Evolutionary conservation across 2,888 invertebrate genomes (phyloP).

Genomic region (Tinea semifulvella): DNA sequence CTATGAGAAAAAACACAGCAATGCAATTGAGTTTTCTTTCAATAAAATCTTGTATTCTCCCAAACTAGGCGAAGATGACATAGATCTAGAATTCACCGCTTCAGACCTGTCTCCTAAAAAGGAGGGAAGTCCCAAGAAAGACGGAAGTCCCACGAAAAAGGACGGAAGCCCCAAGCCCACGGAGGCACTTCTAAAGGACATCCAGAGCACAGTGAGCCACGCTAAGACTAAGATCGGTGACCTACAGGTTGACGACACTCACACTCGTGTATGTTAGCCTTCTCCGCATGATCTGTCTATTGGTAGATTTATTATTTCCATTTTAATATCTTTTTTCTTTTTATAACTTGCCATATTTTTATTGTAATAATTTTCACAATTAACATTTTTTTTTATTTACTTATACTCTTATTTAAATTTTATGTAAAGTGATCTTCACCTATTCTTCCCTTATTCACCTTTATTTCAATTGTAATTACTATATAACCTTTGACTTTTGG

Average conservation of each 20-base stretch:
- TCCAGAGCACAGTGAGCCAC: slow-evolving; percentile 66
- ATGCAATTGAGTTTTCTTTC: too few species aligned
- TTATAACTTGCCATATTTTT: too few species aligned
- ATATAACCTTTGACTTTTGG: too few species aligned
- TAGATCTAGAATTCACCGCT: slow-evolving; percentile 43
- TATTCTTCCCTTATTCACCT: too few species aligned
- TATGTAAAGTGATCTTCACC: too few species aligned
- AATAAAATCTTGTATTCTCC: too few species aligned
- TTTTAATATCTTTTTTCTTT: slow-evolving; percentile 15
- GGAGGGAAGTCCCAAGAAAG: slow-evolving; percentile 23
- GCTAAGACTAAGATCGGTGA: slow-evolving; percentile 71
- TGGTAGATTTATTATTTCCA: slow-evolving; percentile 23
- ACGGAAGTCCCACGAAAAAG: slow-evolving; percentile 24
- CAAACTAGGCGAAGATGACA: slow-evolving; percentile 57
- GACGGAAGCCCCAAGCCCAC: slow-evolving; percentile 44
- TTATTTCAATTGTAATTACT: too few species aligned
- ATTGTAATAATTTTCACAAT: slow-evolving; percentile 2
- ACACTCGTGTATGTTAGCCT: slow-evolving; percentile 49
- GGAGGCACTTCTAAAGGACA: slow-evolving; percentile 52
- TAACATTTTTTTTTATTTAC: too few species aligned
- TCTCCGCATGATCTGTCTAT: slow-evolving; percentile 45
- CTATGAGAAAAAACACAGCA: too few species aligned
- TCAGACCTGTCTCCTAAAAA: slow-evolving; percentile 18
- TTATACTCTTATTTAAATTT: too few species aligned
- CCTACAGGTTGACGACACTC: slow-evolving; percentile 62